A percentile compares a stretch with the other conserved stretches of the same genome.
These are phyloP conservation scores for Arothron firmamentum DNA, from an alignment of 2,113 vertebrate genomes.

Conservation along the genomic window DNA sequence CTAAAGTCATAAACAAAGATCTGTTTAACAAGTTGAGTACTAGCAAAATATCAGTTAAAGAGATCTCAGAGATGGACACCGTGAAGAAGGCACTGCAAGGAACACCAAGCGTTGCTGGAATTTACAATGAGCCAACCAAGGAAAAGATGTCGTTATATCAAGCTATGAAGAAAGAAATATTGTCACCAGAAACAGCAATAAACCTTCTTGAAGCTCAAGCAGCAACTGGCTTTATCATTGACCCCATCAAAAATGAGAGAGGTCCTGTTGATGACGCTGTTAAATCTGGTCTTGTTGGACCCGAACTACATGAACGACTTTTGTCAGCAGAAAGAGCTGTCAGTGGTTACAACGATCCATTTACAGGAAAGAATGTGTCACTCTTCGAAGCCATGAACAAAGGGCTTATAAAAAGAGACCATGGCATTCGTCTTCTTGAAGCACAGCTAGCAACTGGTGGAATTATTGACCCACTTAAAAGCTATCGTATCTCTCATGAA, in stretches of 20 bases:
- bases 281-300: conserved; percentile 84
- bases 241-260: conserved; percentile 79
- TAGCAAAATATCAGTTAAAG: conserved; percentile 80
- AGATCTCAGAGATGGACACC: conserved; percentile 78
- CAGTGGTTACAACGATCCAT: conserved; percentile 88
- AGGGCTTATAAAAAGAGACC: conserved; percentile 84
- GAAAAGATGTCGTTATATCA: conserved; percentile 86
- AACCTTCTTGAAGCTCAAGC: conserved; percentile 91
- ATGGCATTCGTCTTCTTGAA: conserved; percentile 83
- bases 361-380: conserved; percentile 84
- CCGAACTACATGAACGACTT: conserved; percentile 89
- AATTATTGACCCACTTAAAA: conserved; percentile 86
- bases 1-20: conserved; percentile 81
- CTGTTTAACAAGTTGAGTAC: conserved; percentile 84
- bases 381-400: conserved; percentile 91
- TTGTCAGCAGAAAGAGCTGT: conserved; percentile 90
- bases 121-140: conserved; percentile 81
- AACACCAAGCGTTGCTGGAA: conserved; percentile 76
- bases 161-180: conserved; percentile 84
- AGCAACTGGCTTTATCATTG: conserved; percentile 82
- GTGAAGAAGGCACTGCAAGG: conserved; percentile 84
- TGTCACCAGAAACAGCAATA: conserved; percentile 77
- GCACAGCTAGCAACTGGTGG: conserved; percentile 90
- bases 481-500: conserved; percentile 86
- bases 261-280: conserved; percentile 84